phyloP scores from a whole-genome alignment of 2,113 vertebrate species.

The Erythrolamprus reginae region DNA sequence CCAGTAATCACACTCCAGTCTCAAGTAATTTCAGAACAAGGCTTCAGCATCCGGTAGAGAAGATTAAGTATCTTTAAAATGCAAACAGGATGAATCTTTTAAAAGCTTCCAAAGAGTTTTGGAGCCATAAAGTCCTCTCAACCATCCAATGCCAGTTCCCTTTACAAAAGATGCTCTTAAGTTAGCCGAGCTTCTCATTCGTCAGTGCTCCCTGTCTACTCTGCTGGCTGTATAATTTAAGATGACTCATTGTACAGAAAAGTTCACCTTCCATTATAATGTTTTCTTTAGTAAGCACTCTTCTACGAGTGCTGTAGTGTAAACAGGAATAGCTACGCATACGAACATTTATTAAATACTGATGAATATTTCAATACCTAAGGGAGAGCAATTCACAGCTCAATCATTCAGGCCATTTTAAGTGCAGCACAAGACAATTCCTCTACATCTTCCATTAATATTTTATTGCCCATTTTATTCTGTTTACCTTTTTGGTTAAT shows the following conservation, averaged over 20 bases:
- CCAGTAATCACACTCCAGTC: slow-evolving; percentile 30
- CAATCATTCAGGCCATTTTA: slow-evolving; percentile 80
- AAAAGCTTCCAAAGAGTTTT: slow-evolving; percentile 61
- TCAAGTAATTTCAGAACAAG: slow-evolving; percentile 17
- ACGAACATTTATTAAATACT: slow-evolving; percentile 82
- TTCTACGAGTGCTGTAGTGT: slow-evolving; percentile 77
- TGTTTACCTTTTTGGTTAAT: slow-evolving; percentile 84
- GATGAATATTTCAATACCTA: slow-evolving; percentile 84
- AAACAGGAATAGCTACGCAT: slow-evolving; percentile 77
- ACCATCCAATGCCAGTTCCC: slow-evolving; percentile 45
- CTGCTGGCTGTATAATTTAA: slow-evolving; percentile 73
- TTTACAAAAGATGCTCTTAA: slow-evolving; percentile 61
- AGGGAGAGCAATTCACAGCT: slow-evolving; percentile 79
- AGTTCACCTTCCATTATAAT: slow-evolving; percentile 81
- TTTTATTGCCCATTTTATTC: slow-evolving; percentile 83
- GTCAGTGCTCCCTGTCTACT: slow-evolving; percentile 62
- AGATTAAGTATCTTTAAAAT: slow-evolving; percentile 69
- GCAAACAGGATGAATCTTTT: slow-evolving; percentile 69
- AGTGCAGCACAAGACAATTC: slow-evolving; percentile 80
- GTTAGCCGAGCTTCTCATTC: slow-evolving; percentile 58
- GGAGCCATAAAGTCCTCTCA: slow-evolving; percentile 49
- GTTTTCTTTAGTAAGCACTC: slow-evolving; percentile 83
- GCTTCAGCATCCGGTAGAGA: slow-evolving; percentile 36
- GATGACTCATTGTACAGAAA: slow-evolving; percentile 72
- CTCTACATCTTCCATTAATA: slow-evolving; percentile 82